These are phyloP conservation scores for Amphiprion ocellaris DNA, from an alignment of 2,113 vertebrate species.

Conservation along the genomic window DNA sequence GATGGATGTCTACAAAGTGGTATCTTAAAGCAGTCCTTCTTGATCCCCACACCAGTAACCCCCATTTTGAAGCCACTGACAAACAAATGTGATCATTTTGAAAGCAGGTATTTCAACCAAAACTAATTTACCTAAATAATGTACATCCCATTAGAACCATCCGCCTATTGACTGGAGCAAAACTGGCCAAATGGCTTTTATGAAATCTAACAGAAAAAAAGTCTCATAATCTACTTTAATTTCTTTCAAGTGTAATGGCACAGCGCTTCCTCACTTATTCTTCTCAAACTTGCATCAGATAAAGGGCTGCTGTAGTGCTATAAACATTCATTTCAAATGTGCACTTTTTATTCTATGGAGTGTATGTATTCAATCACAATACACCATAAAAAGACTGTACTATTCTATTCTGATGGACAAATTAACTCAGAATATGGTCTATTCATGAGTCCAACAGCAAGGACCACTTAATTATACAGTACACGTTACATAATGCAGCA, in stretches of 20 bases:
- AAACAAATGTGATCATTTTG: not conserved
- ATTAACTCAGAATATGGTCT: slow-evolving; percentile 26
- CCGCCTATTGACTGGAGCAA: not conserved
- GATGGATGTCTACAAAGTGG: too few species aligned
- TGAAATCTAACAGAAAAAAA: not conserved
- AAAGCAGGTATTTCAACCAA: too few species aligned
- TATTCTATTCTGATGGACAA: slow-evolving; percentile 20
- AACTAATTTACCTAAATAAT: too few species aligned
- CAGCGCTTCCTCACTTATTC: not conserved
- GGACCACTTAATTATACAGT: slow-evolving; percentile 16
- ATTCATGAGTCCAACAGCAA: slow-evolving; percentile 28
- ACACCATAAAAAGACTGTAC: not conserved
- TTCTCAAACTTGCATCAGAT: not conserved
- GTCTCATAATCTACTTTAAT: not conserved
- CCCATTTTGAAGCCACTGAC: not conserved
- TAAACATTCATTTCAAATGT: too few species aligned
- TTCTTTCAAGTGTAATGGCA: not conserved
- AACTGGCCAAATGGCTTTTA: not conserved
- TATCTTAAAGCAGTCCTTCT: too few species aligned
- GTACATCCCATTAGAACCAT: too few species aligned
- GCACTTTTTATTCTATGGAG: not conserved
- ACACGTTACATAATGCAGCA: slow-evolving; percentile 1
- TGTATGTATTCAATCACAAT: not conserved
- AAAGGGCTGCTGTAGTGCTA: not conserved
- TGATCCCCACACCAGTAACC: not conserved